phyloP scores from a whole-genome alignment of 2,888 invertebrate species.

The Copidosoma aretas region DNA sequence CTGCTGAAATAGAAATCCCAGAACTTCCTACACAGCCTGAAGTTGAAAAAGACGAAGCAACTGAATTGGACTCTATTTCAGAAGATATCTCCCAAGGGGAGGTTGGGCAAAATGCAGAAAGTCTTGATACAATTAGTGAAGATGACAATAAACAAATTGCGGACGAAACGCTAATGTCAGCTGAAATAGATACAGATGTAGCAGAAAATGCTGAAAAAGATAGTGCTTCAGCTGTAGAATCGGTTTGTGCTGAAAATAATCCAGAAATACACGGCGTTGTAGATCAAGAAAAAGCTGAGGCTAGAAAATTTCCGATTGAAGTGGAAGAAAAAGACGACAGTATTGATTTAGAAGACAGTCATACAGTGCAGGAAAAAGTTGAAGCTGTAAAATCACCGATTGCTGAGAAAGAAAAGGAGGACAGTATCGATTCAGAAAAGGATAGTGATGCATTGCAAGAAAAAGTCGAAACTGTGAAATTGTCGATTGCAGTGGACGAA shows the following conservation, averaged over 20 bases:
- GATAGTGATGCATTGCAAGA: not conserved
- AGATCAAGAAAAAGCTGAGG: not conserved
- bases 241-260: not conserved
- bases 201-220: not conserved
- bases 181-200: not conserved
- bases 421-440: not conserved
- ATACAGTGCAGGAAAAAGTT: not conserved
- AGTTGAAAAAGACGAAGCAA: not conserved
- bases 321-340: not conserved
- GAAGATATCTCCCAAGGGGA: not conserved
- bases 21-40: slow-evolving; percentile 8
- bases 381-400: not conserved
- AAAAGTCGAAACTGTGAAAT: not conserved
- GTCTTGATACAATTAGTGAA: not conserved
- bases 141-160: not conserved
- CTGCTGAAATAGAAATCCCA: not conserved
- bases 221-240: not conserved
- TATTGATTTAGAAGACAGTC: not conserved
- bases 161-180: not conserved
- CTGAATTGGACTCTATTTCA: too few relatives aligned
- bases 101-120: not conserved
- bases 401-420: slow-evolving; percentile 3
- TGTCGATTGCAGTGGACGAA: too few relatives aligned
- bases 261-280: not conserved
- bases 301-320: too few relatives aligned